Conservation (phyloP, 2,888 invertebrate genomes). For the Platypus cylindrus region DNA sequence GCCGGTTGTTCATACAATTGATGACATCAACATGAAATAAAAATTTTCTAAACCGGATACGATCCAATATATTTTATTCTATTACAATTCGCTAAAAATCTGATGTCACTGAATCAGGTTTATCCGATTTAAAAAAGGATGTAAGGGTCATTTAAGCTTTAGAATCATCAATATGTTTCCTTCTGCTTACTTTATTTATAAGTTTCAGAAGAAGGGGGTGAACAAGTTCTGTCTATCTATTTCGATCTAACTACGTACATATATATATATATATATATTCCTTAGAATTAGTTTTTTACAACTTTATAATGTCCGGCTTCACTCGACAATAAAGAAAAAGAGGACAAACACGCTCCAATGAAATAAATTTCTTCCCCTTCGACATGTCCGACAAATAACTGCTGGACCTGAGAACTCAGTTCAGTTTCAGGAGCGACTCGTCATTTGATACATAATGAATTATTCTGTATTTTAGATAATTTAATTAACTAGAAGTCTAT, state of each 20-base stretch:
- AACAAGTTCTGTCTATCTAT: background rate
- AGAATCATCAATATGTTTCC: constrained; percentile 10
- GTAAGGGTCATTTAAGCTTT: constrained; percentile 12
- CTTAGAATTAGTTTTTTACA: constrained; percentile 16
- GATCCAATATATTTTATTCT: background rate
- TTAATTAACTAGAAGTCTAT: too few species aligned
- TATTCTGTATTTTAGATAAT: too few species aligned
- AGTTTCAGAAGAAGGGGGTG: background rate
- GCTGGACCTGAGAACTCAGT: constrained; percentile 16
- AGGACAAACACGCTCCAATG: constrained; percentile 15
- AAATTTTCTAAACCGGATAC: background rate
- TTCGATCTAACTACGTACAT: too few species aligned
- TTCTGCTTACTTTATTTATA: constrained; percentile 4
- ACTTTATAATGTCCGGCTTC: constrained; percentile 17
- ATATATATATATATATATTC: constrained; percentile 13
- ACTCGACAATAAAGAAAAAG: constrained; percentile 14
- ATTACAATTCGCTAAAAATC: background rate
- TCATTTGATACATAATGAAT: too few species aligned
- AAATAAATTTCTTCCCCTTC: constrained; percentile 21
- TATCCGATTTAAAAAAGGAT: constrained; percentile 10
- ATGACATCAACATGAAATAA: background rate
- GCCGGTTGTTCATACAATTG: too few species aligned
- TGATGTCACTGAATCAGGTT: constrained; percentile 7
- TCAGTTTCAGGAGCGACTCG: constrained; percentile 12
- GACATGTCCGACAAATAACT: constrained; percentile 23